Evolutionary conservation across 2,888 invertebrate species (phyloP), one percentile per base, ranked within the genome.

Genomic region (Nowickia ferox): DNA sequence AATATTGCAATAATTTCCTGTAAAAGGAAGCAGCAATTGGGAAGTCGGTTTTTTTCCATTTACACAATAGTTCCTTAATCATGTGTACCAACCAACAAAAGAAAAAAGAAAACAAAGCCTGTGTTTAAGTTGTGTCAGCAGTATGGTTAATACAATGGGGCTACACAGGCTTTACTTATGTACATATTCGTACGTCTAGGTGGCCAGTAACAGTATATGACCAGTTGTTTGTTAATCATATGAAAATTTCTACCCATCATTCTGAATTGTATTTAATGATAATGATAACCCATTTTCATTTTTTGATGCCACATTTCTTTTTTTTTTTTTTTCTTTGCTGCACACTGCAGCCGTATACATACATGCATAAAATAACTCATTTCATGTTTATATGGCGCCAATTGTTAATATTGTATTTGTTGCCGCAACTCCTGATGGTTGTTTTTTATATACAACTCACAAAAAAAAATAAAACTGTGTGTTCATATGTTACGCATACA

Each of bases 351-450:
- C 66, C 30, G 55, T 63, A 38, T 53, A 55, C 46, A 38, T 53
- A 55, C 46, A 55, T 76, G 82, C 57, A 57, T 46, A 59, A 71
- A 77, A 77, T 77, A 66, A 68, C 74, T 81, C 80, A 81, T 68
- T 80, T 80, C 22, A 57, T 59, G 72, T 72, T 91, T 90, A 89
- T 90, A 89, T 89, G 84, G 72, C 76, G 84, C 84, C 84, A 81
- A 81, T 84, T 74, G 84, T 76, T 84, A 79, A 66, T 69, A 55
- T 42, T n/a, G 38, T 30, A 38, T 57, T 42, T 79, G 69, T 42
- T 80, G 76, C 71, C 80, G 65, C 66, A 81, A 51, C 72, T 80
- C 59, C 46, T 53, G 63, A 15, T 71, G 51, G 42, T 48, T 42
- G 69, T 72, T 71, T 68, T 84, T 85, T 48, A 38, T 78, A 75